Conservation (phyloP, 2,113 vertebrate genomes). For the Cebidichthys violaceus region DNA sequence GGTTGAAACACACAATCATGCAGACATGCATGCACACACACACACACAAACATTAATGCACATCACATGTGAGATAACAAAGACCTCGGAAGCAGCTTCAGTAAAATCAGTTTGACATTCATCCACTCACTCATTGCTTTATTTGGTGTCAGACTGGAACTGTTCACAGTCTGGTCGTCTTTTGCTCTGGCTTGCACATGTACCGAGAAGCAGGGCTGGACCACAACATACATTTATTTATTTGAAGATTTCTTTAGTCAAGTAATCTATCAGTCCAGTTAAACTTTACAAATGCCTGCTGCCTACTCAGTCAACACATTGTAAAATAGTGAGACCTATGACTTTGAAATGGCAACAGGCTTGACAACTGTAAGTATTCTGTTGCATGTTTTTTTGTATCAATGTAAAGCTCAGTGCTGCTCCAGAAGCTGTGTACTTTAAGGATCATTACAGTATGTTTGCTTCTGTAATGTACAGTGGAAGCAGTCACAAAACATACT, state of each 20-base stretch:
- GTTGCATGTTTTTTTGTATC: neutral
- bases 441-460: slow-evolving; percentile 5
- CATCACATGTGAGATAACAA: slow-evolving; percentile 22
- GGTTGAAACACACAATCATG: slow-evolving; percentile 14
- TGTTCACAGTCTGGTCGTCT: neutral
- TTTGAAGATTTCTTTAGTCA: slow-evolving; percentile 22
- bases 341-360: slow-evolving; percentile 28
- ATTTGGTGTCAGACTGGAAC: neutral
- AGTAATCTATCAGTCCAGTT: slow-evolving; percentile 13
- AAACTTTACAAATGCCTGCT: slow-evolving; percentile 10
- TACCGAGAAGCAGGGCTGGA: neutral
- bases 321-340: slow-evolving; percentile 15
- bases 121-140: slow-evolving; percentile 2
- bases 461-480: neutral
- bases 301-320: slow-evolving; percentile 28
- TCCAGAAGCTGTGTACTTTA: neutral
- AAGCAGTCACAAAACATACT: neutral
- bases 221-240: neutral
- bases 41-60: slow-evolving; percentile 23
- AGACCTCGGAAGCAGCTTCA: slow-evolving; percentile 9
- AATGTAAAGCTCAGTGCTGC: slow-evolving; percentile 8
- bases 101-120: slow-evolving; percentile 18
- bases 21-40: slow-evolving; percentile 17
- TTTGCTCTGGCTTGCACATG: neutral
- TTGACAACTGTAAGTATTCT: slow-evolving; percentile 25